phyloP scores from a whole-genome alignment of 2,113 vertebrate genomes.

The Etheostoma spectabile region DNA sequence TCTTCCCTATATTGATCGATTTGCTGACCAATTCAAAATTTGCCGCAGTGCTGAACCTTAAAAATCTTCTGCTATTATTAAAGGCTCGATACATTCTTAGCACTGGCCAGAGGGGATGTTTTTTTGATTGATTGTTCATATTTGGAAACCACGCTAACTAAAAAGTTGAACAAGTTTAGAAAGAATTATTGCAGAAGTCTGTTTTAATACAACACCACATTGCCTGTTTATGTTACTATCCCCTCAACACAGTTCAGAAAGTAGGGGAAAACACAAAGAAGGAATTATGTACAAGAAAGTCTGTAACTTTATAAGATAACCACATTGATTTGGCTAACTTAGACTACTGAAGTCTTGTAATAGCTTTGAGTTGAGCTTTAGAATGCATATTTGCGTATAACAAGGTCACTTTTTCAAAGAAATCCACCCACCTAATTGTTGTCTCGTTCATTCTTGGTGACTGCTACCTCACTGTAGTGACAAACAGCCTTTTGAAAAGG shows the following conservation, averaged over 20 bases:
- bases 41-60: constrained; percentile 41
- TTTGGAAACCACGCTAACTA: constrained; percentile 45
- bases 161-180: constrained; percentile 28
- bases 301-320: not conserved
- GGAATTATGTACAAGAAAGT: not conserved
- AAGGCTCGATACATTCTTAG: constrained; percentile 50
- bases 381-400: not conserved
- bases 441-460: not conserved
- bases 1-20: constrained; percentile 35
- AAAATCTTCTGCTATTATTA: constrained; percentile 46
- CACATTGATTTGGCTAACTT: not conserved
- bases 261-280: not conserved
- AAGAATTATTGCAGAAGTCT: constrained; percentile 6
- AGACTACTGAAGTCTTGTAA: not conserved
- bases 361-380: not conserved
- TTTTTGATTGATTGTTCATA: constrained; percentile 40
- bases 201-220: not conserved
- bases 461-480: not conserved
- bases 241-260: not conserved
- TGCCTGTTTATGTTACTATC: not conserved
- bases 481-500: not conserved
- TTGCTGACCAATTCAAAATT: constrained; percentile 38
- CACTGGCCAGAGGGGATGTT: constrained; percentile 25
- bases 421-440: not conserved
- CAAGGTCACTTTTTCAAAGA: not conserved